phyloP scores from a whole-genome alignment of 2,888 invertebrate genomes.

The Melieria omissa region DNA sequence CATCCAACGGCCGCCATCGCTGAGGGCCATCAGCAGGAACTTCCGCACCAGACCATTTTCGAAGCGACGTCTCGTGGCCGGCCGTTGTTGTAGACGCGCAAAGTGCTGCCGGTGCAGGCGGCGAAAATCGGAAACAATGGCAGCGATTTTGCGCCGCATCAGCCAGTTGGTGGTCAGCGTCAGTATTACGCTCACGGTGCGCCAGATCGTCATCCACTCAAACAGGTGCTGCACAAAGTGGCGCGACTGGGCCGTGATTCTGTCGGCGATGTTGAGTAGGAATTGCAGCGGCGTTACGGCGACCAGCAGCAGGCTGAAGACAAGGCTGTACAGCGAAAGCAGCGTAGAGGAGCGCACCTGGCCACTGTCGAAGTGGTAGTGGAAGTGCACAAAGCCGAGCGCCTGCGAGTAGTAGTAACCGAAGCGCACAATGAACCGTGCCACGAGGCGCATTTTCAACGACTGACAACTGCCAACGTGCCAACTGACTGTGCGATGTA shows the following conservation, averaged over 20 bases:
- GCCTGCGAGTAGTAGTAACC: slow-evolving; percentile 8
- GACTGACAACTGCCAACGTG: no score
- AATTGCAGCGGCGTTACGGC: background rate
- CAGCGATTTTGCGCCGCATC: slow-evolving; percentile 1
- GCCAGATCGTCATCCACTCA: background rate
- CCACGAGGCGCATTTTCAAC: background rate
- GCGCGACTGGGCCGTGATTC: background rate
- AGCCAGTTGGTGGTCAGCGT: slow-evolving; percentile 10
- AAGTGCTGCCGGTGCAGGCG: background rate
- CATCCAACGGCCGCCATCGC: no score
- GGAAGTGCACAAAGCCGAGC: slow-evolving; percentile 4
- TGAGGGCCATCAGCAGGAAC: background rate
- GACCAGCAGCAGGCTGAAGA: background rate
- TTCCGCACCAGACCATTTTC: slow-evolving; percentile 2
- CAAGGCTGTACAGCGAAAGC: background rate
- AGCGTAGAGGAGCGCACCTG: background rate
- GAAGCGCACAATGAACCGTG: background rate
- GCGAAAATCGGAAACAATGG: slow-evolving; percentile 1
- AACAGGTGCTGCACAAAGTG: background rate
- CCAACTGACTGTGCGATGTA: no score
- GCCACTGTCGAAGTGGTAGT: slow-evolving; percentile 9
- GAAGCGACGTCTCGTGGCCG: background rate
- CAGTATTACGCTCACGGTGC: background rate
- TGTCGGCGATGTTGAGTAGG: background rate
- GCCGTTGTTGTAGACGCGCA: background rate